These are phyloP conservation scores for Odontophorus gujanensis DNA, from an alignment of 2,113 vertebrate species.

Conservation along the genomic window DNA sequence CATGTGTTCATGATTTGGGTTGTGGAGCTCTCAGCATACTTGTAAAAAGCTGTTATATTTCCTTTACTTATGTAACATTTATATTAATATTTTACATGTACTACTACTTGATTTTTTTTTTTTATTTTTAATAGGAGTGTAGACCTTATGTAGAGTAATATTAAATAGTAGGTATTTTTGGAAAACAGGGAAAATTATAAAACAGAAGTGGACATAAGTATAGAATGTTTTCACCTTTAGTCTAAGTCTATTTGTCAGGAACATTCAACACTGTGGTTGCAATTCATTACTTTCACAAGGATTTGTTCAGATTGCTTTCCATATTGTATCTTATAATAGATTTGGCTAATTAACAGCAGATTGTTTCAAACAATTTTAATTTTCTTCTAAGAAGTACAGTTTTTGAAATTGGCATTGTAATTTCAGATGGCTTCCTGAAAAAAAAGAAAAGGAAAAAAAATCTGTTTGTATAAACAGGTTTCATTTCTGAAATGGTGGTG, in stretches of 20 bases:
- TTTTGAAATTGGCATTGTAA: neutral
- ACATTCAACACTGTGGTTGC: neutral
- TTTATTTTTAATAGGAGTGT: neutral
- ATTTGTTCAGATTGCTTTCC: neutral
- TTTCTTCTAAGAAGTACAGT: slow-evolving; percentile 9
- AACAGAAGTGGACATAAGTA: neutral
- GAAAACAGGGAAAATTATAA: neutral
- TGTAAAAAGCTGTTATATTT: neutral
- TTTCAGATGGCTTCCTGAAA: neutral
- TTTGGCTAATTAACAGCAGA: neutral
- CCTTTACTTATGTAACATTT: rapidly evolving
- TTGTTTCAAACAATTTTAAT: neutral
- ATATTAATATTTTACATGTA: neutral
- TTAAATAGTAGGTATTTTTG: neutral
- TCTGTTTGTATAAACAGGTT: slow-evolving; percentile 50
- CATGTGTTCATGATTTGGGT: neutral
- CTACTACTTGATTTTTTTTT: too few species aligned
- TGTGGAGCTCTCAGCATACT: neutral
- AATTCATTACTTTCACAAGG: neutral
- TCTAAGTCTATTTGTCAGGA: neutral
- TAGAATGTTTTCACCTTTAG: slow-evolving; percentile 11
- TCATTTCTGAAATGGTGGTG: slow-evolving; percentile 38
- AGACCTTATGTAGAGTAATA: neutral
- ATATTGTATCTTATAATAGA: neutral
- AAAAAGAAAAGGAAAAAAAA: neutral